phyloP scores from a whole-genome alignment of 2,888 invertebrate species.

The Dicroscelio sp. region DNA sequence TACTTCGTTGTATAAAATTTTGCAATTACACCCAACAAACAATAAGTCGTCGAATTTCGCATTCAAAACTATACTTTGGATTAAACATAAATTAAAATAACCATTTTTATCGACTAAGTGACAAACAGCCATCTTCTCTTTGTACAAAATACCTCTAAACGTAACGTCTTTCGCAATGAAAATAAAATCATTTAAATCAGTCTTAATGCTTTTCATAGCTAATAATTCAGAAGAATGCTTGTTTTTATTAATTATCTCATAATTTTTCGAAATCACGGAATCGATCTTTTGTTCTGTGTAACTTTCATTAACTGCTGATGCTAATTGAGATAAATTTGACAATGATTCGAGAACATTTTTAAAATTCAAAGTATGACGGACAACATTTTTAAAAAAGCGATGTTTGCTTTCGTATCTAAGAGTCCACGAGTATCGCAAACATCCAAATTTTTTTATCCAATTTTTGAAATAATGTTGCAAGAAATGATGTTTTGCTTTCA shows the following conservation, averaged over 20 bases:
- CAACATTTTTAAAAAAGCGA: constrained; percentile 80
- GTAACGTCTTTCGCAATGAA: neutral
- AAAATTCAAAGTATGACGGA: constrained; percentile 79
- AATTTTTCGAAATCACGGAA: constrained; percentile 19
- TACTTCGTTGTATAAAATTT: too few species aligned
- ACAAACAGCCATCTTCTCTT: too few species aligned
- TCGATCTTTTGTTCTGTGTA: constrained; percentile 54
- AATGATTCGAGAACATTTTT: constrained; percentile 76
- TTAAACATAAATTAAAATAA: too few species aligned
- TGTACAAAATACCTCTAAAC: neutral
- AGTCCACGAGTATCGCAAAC: constrained; percentile 78
- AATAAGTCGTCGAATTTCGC: too few species aligned
- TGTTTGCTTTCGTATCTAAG: constrained; percentile 84
- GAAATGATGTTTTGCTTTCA: constrained; percentile 77
- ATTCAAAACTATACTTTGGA: too few species aligned
- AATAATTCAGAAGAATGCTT: constrained; percentile 17
- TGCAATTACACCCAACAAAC: too few species aligned
- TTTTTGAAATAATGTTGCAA: constrained; percentile 1
- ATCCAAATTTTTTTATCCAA: constrained; percentile 68
- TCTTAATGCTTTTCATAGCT: neutral
- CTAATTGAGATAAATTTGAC: constrained; percentile 63
- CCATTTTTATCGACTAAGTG: too few species aligned
- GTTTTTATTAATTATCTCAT: neutral
- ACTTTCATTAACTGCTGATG: constrained; percentile 10
- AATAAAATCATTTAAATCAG: neutral